Conservation (phyloP, 2,888 invertebrate species). For the Tetragonisca angustula region DNA sequence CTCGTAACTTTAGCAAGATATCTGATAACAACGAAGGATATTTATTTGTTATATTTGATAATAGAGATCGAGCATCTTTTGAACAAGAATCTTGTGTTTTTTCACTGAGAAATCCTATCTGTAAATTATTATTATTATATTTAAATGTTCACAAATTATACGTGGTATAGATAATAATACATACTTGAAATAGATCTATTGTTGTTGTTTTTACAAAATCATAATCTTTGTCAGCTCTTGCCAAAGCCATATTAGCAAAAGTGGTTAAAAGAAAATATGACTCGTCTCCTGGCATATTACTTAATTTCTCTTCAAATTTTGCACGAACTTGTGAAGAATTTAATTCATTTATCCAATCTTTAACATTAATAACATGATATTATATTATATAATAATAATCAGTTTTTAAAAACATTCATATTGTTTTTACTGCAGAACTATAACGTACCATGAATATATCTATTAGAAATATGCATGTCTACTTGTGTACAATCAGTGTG, state of each 20-base stretch:
- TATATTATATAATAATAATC: neutral
- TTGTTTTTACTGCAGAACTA: neutral
- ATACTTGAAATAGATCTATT: slow-evolving; percentile 89
- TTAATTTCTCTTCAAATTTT: slow-evolving; percentile 88
- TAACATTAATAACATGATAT: slow-evolving; percentile 14
- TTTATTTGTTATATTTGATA: slow-evolving; percentile 89
- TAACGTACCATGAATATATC: slow-evolving; percentile 57
- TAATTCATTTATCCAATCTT: slow-evolving; percentile 83
- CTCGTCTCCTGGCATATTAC: slow-evolving; percentile 89
- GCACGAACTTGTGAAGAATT: slow-evolving; percentile 84
- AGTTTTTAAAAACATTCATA: slow-evolving; percentile 5
- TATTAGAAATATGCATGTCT: slow-evolving; percentile 71
- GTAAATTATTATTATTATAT: slow-evolving; percentile 66
- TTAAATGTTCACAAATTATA: slow-evolving; percentile 2
- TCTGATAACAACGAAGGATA: slow-evolving; percentile 89
- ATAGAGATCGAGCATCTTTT: slow-evolving; percentile 89
- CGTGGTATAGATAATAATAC: slow-evolving; percentile 13
- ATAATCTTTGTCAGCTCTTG: slow-evolving; percentile 86
- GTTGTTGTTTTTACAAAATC: slow-evolving; percentile 88
- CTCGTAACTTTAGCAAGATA: slow-evolving; percentile 87
- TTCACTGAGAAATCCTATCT: slow-evolving; percentile 90
- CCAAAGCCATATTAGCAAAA: slow-evolving; percentile 92
- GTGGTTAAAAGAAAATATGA: slow-evolving; percentile 91
- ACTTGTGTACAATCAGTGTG: slow-evolving; percentile 85
- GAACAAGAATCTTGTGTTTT: slow-evolving; percentile 90